Base-by-base conservation (phyloP, 2,113 vertebrate genomes). In the Nycticebus coucang region DNA sequence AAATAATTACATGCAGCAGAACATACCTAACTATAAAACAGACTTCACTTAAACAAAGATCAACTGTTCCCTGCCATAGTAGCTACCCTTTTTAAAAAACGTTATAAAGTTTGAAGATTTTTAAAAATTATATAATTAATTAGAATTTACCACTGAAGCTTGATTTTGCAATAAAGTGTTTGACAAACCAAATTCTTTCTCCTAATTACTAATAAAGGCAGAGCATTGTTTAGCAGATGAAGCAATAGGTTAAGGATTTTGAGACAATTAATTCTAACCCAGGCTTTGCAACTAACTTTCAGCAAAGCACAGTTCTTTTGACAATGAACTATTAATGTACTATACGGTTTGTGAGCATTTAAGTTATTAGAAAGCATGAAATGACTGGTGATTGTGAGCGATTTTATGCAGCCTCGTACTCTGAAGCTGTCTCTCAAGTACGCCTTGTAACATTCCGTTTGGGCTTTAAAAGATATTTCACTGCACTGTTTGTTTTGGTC, bases 201-300 rank as follows among this genome's bases (percentile, higher is more conserved):
- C 87, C 71, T 95, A 22, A 91, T 91, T 93, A 21, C 87, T 84
- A 45, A 88, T 94, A 92, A 93, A 97, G 85, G 75, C 88, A 68
- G 85, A 19, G 15, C 28, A 17, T 85, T 91, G 28, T 80, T 78
- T 78, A 15, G 62, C 17, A 69, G 74, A 81, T 62, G 79, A 87
- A 92, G 93, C 72, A 6, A 30, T 15, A 50, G 60, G 41, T 74
- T 87, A 80, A 55, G 62, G 83, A 66, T 64, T 93, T 85, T 41
- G 80, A 89, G 87, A 95, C 80, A 87, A 83, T 96, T 87, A 75
- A 80, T 94, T 95, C 93, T 77, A 91, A 85, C 60, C 71, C 60
- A 37, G 66, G 57, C 28, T 87, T 91, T 82, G 80, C 81, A 71
- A 68, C 74, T 72, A 21, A 87, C 91, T 88, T 77, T 77, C 74